These are phyloP conservation scores for Tenualosa thibaudeaui DNA, from an alignment of 2,797 vertebrate genomes.

Conservation along the genomic window DNA sequence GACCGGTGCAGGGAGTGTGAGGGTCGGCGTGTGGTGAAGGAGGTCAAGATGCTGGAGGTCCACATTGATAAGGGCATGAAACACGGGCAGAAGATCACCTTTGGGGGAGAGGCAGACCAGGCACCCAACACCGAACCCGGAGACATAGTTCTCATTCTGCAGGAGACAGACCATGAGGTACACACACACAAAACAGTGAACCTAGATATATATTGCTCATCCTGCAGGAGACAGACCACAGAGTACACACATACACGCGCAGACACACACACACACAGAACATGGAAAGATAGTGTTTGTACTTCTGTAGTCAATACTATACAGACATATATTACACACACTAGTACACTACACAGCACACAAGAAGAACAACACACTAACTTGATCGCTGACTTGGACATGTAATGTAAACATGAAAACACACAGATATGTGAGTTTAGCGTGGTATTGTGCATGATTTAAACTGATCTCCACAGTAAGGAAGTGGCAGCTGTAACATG, in stretches of 20 bases:
- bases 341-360: background rate
- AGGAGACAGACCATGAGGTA: constrained; percentile 98
- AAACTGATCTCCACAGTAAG: too few species aligned
- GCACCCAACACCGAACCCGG: constrained; percentile 95
- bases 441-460: too few species aligned
- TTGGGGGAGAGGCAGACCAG: constrained; percentile 96
- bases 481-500: background rate
- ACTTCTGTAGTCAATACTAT: background rate
- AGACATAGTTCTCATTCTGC: constrained; percentile 94
- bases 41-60: constrained; percentile 97
- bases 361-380: background rate
- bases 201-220: constrained; percentile 64
- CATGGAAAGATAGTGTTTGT: too few species aligned
- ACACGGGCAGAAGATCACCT: constrained; percentile 97
- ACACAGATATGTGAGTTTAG: background rate
- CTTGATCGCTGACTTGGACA: too few species aligned
- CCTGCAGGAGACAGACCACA: constrained; percentile 90
- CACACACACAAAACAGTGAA: background rate
- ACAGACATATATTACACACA: too few species aligned
- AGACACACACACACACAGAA: background rate
- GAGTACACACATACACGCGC: constrained; percentile 71
- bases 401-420: background rate
- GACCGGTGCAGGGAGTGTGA: constrained; percentile 99
- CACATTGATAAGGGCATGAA: constrained; percentile 99
- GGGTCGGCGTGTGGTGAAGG: constrained; percentile 96